A percentile compares a stretch with the other conserved stretches of the same genome.
Conservation (phyloP, 2,888 invertebrate species). For the Stenodera caucasica region DNA sequence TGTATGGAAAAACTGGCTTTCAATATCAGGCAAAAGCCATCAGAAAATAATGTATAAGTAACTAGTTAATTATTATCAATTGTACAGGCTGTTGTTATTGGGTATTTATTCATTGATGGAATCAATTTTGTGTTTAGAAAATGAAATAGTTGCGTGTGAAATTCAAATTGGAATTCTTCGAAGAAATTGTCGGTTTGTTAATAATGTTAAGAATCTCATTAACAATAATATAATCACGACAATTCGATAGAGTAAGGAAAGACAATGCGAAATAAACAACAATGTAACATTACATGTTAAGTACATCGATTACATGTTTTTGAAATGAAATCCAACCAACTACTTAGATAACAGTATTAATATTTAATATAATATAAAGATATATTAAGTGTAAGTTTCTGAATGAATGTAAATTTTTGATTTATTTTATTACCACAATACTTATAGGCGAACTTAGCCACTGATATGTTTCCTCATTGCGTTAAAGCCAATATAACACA, state of each 20-base stretch:
- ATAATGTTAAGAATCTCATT: not conserved
- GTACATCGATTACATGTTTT: not conserved
- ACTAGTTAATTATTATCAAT: not conserved
- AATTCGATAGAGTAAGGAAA: not conserved
- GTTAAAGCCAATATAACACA: not conserved
- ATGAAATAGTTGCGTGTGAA: not conserved
- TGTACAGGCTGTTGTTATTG: not conserved
- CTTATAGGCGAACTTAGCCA: not conserved
- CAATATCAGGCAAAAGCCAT: not conserved
- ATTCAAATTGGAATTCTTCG: not conserved
- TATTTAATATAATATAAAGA: conserved; percentile 12
- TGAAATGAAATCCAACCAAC: conserved; percentile 5
- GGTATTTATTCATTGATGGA: not conserved
- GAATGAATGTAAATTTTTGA: conserved; percentile 18
- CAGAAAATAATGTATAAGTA: not conserved
- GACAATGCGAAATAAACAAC: conserved; percentile 6
- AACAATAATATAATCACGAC: conserved; percentile 6
- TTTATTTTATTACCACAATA: conserved; percentile 10
- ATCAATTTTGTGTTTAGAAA: too few relatives aligned
- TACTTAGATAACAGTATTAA: conserved; percentile 17
- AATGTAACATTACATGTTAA: conserved; percentile 7
- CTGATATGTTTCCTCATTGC: conserved; percentile 4
- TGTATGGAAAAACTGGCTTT: not conserved
- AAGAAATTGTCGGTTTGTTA: not conserved
- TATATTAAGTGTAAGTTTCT: conserved; percentile 23